Evolutionary conservation across 2,113 vertebrate species (phyloP), one percentile per base, ranked within the genome.

Genomic region (Seriola quinqueradiata): DNA sequence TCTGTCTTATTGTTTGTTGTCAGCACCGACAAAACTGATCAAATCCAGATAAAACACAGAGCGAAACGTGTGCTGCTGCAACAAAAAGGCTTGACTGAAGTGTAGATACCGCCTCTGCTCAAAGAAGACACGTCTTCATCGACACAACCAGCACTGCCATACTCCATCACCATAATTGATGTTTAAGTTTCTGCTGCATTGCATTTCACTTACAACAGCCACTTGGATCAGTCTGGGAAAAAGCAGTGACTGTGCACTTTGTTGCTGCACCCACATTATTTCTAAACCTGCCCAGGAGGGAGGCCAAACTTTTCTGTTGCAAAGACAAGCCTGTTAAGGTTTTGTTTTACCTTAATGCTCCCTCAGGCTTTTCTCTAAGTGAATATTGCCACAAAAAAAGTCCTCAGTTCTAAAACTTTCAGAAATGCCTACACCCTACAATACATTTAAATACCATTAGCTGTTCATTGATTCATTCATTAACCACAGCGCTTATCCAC

Each of bases 161-260:
- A 74, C 65, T 84, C 76, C 70, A 88, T 83, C 83, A 83, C 79
- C 52, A 74, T 81, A 88, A 85, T 79, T 87, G 81, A 87, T 85
- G 78, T 66, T 77, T 70, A 81, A 64, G 69, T 86, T 89, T 88
- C 78, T 88, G 82, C 88, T 79, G 73, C 81, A 84, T 57, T 87
- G 81, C 86, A 83, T 81, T 85, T 85, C 77, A 87, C 79, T 88
- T 84, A 85, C 66, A 75, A 70, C 80, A 77, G 71, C 50, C 46
- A n/a, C 32, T 77, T 81, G 78, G 75, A 86, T 86, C 75, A 52
- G 76, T 61, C 76, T 64, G 71, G 54, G 16, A 44, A 54, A 79
- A 82, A 89, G 70, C 68, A 87, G 75, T 91, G 83, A 89, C 74
- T 38, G 4, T 86, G 87, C 83, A 89, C 66, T 91, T 89, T 89